Percentiles rank a stretch among this genome's conserved stretches.
These are phyloP conservation scores for Amphipyra berbera DNA, from an alignment of 2,888 invertebrate genomes.

Conservation along the genomic window DNA sequence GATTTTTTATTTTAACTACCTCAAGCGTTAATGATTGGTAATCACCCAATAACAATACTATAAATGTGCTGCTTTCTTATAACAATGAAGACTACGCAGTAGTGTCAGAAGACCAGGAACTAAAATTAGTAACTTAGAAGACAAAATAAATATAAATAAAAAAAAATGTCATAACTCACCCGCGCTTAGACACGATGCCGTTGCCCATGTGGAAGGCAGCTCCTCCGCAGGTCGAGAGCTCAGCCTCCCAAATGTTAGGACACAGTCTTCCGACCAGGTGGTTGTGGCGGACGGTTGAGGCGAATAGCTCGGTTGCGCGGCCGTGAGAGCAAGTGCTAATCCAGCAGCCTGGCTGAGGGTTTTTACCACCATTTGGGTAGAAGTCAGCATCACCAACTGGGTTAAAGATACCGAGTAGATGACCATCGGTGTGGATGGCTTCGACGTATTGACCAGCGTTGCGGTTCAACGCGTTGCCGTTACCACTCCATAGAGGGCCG, in stretches of 20 bases:
- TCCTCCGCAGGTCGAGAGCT: constrained; percentile 63
- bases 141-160: too few species aligned
- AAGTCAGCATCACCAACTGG: constrained; percentile 69
- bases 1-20: too few species aligned
- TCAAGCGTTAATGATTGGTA: too few species aligned
- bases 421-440: constrained; percentile 76
- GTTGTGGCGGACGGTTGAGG: constrained; percentile 69
- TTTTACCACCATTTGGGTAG: constrained; percentile 76
- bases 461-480: constrained; percentile 61
- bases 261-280: constrained; percentile 71
- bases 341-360: constrained; percentile 76
- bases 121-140: too few species aligned
- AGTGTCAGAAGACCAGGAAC: too few species aligned
- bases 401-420: constrained; percentile 69
- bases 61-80: too few species aligned
- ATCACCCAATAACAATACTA: too few species aligned
- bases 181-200: constrained; percentile 63
- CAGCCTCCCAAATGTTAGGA: constrained; percentile 61
- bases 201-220: constrained; percentile 70
- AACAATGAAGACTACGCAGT: too few species aligned
- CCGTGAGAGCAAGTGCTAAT: constrained; percentile 74
- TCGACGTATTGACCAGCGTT: constrained; percentile 72
- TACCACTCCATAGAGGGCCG: constrained; percentile 69
- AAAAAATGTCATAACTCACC: constrained; percentile 55
- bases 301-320: constrained; percentile 70